phyloP scores from a whole-genome alignment of 2,888 invertebrate genomes.

The Galerucella pusilla region DNA sequence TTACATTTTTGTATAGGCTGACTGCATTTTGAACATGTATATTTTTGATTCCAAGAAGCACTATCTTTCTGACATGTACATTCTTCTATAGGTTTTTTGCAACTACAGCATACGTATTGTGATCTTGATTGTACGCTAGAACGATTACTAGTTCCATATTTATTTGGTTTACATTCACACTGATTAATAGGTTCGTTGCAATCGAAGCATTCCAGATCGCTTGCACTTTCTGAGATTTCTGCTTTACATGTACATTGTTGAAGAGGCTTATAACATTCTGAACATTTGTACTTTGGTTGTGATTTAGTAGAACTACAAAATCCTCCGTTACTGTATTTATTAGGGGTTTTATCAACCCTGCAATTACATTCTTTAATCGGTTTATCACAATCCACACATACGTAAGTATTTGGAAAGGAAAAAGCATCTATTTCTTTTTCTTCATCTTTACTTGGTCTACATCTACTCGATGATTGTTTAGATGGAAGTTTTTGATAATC shows the following conservation, averaged over 20 bases:
- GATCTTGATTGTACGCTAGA: neutral
- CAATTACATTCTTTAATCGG: neutral
- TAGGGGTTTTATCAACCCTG: neutral
- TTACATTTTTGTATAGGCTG: neutral
- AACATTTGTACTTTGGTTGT: neutral
- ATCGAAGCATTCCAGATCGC: neutral
- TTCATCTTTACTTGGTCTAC: neutral
- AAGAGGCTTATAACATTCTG: conserved; percentile 7
- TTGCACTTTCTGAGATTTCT: neutral
- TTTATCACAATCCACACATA: neutral
- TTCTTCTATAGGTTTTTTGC: neutral
- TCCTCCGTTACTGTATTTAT: neutral
- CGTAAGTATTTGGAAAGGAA: neutral
- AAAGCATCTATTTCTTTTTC: neutral
- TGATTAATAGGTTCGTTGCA: neutral
- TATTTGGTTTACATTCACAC: neutral
- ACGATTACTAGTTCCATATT: neutral
- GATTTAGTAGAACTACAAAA: neutral
- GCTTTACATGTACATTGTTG: conserved; percentile 6
- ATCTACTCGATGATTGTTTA: neutral
- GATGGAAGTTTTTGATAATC: neutral
- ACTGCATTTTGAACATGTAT: neutral
- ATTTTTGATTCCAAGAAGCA: neutral
- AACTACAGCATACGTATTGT: neutral
- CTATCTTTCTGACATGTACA: neutral